Base-by-base conservation (phyloP, 1,140 invertebrate species). In the Helicoverpa zea region DNA sequence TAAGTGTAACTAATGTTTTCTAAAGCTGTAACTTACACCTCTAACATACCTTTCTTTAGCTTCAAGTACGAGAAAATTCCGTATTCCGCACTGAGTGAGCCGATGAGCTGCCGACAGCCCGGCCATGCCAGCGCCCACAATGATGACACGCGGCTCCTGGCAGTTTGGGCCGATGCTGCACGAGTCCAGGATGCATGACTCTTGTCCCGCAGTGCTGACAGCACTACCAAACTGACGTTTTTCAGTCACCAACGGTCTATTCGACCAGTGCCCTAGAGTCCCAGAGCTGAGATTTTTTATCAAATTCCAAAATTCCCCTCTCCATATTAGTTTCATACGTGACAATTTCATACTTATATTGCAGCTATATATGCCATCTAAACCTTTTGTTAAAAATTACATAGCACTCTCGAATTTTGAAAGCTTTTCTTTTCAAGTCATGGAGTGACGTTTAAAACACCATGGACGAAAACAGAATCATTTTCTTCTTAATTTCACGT, bases 101-200 rank as follows among this genome's bases (percentile, higher is more conserved):
- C 97, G 95, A 87, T 97, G 96, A 2, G 97, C 97, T 1, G 97
- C 97, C 0, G 97, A 97, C 2, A 98, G 91, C 2, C 97, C 97
- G 0, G 97, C 97, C 84, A 98, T 96, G n/a, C 97, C 97, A 7
- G 97, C 97, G 0, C 97, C 97, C 16, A 98, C 93, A 14, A 98
- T 97, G 1, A 98, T 96, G 1, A 97, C 96, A 1, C 95, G 95
- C n/a, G 97, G 97, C 86, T 97, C 96, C 51, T 95, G 94, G 75
- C 95, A 96, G 83, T 94, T 95, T 5, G 96, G 96, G 86, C 96
- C 95, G 78, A 97, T 89, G 82, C 88, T 90, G 81, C 93, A 93
- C 7, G 93, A 92, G 79, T 94, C 93, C 54, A 94, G 72, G 52
- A 94, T 92, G 72, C 93, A 94, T 77, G 92, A 86, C 74, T 93